These are phyloP conservation scores for Indicator maculatus DNA, from an alignment of 2,113 vertebrate genomes.

Conservation along the genomic window DNA sequence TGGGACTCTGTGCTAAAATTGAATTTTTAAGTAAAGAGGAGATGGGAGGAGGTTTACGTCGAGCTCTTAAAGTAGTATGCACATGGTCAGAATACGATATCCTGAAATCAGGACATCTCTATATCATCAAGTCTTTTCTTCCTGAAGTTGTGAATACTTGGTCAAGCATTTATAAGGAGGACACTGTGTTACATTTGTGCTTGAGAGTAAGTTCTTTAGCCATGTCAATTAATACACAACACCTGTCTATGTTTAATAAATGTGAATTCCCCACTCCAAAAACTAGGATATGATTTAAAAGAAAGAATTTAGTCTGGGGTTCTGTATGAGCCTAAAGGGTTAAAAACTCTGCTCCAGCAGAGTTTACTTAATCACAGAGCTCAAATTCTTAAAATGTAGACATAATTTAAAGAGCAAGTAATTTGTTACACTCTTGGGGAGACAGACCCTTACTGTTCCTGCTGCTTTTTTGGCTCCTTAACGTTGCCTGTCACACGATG, in stretches of 20 bases:
- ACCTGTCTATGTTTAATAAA: not conserved
- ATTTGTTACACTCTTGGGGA: not conserved
- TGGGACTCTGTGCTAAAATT: slow-evolving; percentile 97
- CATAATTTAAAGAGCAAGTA: not conserved
- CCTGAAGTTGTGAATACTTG: slow-evolving; percentile 96
- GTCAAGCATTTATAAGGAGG: slow-evolving; percentile 96
- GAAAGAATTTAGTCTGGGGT: not conserved
- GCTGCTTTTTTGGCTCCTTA: not conserved
- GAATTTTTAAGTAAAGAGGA: slow-evolving; percentile 99
- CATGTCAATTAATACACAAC: not conserved
- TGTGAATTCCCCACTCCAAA: not conserved
- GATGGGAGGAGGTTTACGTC: slow-evolving; percentile 94
- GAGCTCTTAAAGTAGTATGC: slow-evolving; percentile 95
- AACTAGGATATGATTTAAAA: not conserved
- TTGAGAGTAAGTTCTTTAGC: slow-evolving; percentile 86
- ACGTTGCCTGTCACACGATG: not conserved
- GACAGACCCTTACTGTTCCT: not conserved
- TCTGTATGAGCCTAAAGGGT: not conserved
- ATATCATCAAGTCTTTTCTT: slow-evolving; percentile 98
- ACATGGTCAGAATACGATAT: slow-evolving; percentile 97
- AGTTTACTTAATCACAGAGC: not conserved
- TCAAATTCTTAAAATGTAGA: not conserved
- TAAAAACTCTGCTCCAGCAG: not conserved
- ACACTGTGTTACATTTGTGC: slow-evolving; percentile 96
- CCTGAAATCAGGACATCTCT: slow-evolving; percentile 93